Percentiles rank a stretch among this genome's conserved stretches.
phyloP scores from a whole-genome alignment of 2,113 vertebrate genomes.

The Marcusenius ussheri region DNA sequence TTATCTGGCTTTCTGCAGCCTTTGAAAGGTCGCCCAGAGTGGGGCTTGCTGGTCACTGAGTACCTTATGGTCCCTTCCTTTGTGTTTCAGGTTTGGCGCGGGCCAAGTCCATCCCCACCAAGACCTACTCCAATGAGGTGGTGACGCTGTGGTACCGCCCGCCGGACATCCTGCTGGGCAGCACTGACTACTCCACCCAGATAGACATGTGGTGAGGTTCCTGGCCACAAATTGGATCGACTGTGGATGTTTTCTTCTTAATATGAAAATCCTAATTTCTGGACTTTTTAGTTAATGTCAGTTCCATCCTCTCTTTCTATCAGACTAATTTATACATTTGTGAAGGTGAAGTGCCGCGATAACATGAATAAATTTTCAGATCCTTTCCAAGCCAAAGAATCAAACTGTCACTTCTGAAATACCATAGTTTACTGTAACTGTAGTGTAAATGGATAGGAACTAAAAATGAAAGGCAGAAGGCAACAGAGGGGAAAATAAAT shows the following conservation, averaged over 20 bases:
- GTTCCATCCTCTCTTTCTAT: not conserved
- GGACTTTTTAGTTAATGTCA: not conserved
- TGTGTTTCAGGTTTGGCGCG: conserved; percentile 69
- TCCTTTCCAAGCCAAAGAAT: not conserved
- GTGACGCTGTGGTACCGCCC: conserved; percentile 87
- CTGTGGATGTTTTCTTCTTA: not conserved
- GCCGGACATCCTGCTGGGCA: conserved; percentile 78
- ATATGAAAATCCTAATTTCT: not conserved
- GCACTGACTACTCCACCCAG: conserved; percentile 83
- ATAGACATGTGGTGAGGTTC: conserved; percentile 83
- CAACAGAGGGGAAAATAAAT: not conserved
- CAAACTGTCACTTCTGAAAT: not conserved
- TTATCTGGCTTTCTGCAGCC: not conserved
- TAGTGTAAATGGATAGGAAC: not conserved
- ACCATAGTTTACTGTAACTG: not conserved
- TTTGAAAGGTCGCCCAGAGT: not conserved
- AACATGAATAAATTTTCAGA: not conserved
- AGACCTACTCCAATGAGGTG: conserved; percentile 86
- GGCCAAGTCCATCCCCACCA: conserved; percentile 84
- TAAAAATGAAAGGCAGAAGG: not conserved
- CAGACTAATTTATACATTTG: not conserved
- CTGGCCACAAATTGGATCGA: not conserved
- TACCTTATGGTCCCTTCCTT: not conserved
- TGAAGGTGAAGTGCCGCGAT: not conserved
- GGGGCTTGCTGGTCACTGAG: not conserved